These are phyloP conservation scores for Remorina albescens DNA, from an alignment of 2,797 vertebrate species.

Conservation along the genomic window DNA sequence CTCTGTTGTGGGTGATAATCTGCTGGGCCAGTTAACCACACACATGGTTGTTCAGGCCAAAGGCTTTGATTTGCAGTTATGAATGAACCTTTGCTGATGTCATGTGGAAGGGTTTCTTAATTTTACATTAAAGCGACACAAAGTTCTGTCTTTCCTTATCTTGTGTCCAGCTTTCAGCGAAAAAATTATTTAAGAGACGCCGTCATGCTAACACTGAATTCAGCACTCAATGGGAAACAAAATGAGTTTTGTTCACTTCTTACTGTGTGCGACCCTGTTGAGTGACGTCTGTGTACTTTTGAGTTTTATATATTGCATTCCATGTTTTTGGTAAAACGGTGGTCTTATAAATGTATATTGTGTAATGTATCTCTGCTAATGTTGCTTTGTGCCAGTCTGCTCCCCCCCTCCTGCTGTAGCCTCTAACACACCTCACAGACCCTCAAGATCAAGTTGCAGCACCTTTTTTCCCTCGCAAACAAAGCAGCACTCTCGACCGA, in stretches of 20 bases:
- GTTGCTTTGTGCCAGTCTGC: conserved; percentile 66
- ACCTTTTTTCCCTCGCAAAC: conserved; percentile 8
- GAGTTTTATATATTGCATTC: conserved; percentile 51
- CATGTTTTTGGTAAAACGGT: conserved; percentile 53
- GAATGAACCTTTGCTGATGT: conserved; percentile 30
- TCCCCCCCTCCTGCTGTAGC: conserved; percentile 37
- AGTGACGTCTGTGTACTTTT: conserved; percentile 55
- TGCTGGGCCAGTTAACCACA: neutral
- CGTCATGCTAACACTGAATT: conserved; percentile 37
- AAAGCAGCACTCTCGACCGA: conserved; percentile 18
- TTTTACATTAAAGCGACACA: conserved; percentile 41
- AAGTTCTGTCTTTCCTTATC: conserved; percentile 31
- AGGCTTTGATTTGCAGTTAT: neutral
- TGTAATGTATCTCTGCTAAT: conserved; percentile 64
- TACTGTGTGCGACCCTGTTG: conserved; percentile 54
- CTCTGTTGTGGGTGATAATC: conserved; percentile 6
- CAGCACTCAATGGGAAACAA: conserved; percentile 37
- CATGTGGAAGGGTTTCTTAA: conserved; percentile 30
- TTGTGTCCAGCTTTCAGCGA: conserved; percentile 41
- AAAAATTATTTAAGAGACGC: too few species aligned
- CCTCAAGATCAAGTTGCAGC: conserved; percentile 24
- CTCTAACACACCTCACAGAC: conserved; percentile 32
- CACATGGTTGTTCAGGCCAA: conserved; percentile 9
- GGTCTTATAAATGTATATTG: conserved; percentile 70
- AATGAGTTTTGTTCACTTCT: conserved; percentile 36